Base-by-base conservation (phyloP, 2,888 invertebrate species). In the Cryptocheilus praepositus region DNA sequence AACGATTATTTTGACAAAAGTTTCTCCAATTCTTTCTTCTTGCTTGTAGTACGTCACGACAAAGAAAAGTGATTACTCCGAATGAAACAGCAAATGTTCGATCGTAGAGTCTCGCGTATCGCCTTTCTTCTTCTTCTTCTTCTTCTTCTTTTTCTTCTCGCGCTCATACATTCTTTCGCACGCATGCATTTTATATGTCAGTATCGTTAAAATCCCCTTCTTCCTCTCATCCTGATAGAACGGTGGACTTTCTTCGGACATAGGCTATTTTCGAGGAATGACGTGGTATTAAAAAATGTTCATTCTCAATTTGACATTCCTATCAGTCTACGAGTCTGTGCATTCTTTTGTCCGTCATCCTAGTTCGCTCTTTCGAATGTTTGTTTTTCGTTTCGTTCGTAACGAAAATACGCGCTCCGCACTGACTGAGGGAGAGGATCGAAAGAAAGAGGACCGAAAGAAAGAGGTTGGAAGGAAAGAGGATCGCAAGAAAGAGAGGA, bases 251-350 rank as follows among this genome's bases (percentile, higher is more conserved):
- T 61, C 15, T 58, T 51, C 44, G 63, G 70, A 78, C 71, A 77
- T 75, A 74, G 70, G 67, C 71, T 52, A 61, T 61, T 70, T 60
- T 67, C 73, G 76, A 73, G 69, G 67, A 75, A 73, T 63, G 65
- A 67, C 70, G 73, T 70, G 75, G 77, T 76, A 74, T 62, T 60
- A 36, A 64, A 58, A 73, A 76, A 76, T 81, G 81, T 85, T 80
- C 83, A 83, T 85, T 83, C 68, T 61, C 61, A 74, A 77, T 74
- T 78, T 80, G 77, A 75, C 80, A 80, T 80, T 77, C 73, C 36
- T 36, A 21, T 85, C 82, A 82, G 80, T 84, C 81, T 77, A 76
- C 82, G 81, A 83, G 82, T 83, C 85, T 83, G 83, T 85, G 85
- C 83, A 82, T 81, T 74, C 74, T 60, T 57, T 45, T 19, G 36